Evolutionary conservation across 2,888 invertebrate species (phyloP).

Genomic region (Axea sp.): DNA sequence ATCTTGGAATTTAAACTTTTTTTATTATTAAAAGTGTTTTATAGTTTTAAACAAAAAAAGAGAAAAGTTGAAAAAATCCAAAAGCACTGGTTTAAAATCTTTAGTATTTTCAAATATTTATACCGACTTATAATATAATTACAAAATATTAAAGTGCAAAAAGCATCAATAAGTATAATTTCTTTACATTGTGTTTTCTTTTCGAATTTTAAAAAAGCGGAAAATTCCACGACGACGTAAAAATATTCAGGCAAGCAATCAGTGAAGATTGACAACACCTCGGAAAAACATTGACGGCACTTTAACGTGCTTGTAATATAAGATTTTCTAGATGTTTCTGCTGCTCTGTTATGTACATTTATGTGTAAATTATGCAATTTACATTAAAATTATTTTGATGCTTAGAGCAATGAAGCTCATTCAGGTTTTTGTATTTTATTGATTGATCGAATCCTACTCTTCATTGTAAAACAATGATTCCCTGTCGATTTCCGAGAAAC

Average conservation of each 20-base stretch:
- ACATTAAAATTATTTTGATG: slow-evolving; percentile 21
- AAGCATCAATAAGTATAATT: too few relatives aligned
- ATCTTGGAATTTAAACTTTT: too few relatives aligned
- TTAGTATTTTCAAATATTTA: too few relatives aligned
- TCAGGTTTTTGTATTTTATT: slow-evolving; percentile 14
- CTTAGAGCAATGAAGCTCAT: slow-evolving; percentile 6
- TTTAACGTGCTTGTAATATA: slow-evolving; percentile 39
- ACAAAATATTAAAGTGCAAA: too few relatives aligned
- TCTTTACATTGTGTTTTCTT: too few relatives aligned
- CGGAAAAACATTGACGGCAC: slow-evolving; percentile 53
- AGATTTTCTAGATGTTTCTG: slow-evolving; percentile 44
- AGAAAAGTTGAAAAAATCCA: too few relatives aligned
- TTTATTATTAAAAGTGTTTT: too few relatives aligned
- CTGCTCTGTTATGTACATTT: slow-evolving; percentile 25
- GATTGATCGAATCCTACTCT: slow-evolving; percentile 16
- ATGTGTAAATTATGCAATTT: slow-evolving; percentile 4
- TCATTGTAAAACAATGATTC: slow-evolving; percentile 8
- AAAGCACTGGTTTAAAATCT: too few relatives aligned
- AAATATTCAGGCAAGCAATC: slow-evolving; percentile 42
- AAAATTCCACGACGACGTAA: slow-evolving; percentile 42
- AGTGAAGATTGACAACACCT: slow-evolving; percentile 27
- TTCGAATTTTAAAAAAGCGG: slow-evolving; percentile 15
- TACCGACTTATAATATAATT: too few relatives aligned
- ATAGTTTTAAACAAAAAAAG: too few relatives aligned
- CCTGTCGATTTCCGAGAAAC: neutral